These are phyloP conservation scores for Gavia stellata DNA, from an alignment of 2,113 vertebrate species.

Conservation along the genomic window DNA sequence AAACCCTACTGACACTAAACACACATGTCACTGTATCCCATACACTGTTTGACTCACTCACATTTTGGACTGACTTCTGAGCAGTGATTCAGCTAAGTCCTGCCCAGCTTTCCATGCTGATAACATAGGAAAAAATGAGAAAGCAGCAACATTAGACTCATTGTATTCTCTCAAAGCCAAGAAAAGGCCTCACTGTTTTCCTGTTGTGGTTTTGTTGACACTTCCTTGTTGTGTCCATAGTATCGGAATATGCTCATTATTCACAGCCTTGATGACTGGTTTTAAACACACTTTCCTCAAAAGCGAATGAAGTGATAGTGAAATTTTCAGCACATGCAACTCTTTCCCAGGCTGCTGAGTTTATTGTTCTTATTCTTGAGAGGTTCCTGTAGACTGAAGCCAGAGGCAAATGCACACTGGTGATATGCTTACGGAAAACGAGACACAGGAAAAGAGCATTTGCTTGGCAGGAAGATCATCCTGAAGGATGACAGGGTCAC, in stretches of 20 bases:
- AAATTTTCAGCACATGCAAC: neutral
- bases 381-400: neutral
- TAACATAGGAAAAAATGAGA: conserved; percentile 14
- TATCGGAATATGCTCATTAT: neutral
- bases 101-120: conserved; percentile 9
- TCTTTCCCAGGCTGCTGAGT: neutral
- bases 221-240: neutral
- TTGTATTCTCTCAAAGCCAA: neutral
- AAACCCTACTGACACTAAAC: neutral
- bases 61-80: conserved; percentile 27
- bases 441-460: neutral
- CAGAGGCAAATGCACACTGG: neutral
- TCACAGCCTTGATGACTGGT: neutral
- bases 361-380: neutral
- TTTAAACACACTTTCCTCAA: neutral
- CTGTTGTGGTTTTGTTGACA: neutral
- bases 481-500: neutral
- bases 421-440: accelerated
- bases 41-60: neutral
- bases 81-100: conserved; percentile 18
- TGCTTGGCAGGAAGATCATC: neutral
- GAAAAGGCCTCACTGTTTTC: conserved; percentile 4
- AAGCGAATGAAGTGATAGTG: neutral
- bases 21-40: neutral
- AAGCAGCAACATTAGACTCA: neutral